phyloP scores from a whole-genome alignment of 1,140 invertebrate species.

The Drepana arcuata region DNA sequence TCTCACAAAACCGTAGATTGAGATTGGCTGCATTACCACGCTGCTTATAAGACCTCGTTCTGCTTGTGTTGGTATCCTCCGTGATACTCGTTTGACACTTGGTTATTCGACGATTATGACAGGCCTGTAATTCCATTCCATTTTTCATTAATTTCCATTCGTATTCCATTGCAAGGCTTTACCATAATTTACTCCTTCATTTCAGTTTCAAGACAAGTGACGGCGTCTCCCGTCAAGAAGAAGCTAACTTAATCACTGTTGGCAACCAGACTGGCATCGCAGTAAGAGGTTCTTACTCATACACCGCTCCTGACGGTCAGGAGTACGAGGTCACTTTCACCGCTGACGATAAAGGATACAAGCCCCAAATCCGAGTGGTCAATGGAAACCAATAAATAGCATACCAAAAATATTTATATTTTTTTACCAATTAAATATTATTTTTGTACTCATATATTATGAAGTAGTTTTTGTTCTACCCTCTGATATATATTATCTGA shows the following conservation, averaged over 20 bases:
- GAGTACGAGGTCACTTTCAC: conserved; percentile 78
- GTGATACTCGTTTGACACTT: too few species aligned
- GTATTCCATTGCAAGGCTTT: too few species aligned
- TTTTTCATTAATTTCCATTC: too few species aligned
- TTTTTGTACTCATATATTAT: too few species aligned
- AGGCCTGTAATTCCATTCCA: too few species aligned
- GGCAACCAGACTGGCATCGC: conserved; percentile 77
- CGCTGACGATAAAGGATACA: conserved; percentile 73
- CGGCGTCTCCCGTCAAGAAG: conserved; percentile 58
- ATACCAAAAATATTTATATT: conserved; percentile 2
- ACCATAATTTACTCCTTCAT: too few species aligned
- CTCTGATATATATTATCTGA: background rate
- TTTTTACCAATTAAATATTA: background rate
- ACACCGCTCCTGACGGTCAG: conserved; percentile 78
- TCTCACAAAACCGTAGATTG: too few species aligned
- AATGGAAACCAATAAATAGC: conserved; percentile 32
- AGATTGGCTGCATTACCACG: too few species aligned
- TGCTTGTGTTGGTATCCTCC: too few species aligned
- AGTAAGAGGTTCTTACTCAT: conserved; percentile 75
- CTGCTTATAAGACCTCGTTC: too few species aligned
- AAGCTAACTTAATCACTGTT: conserved; percentile 54
- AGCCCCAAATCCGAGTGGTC: conserved; percentile 59
- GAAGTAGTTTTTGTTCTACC: conserved; percentile 6
- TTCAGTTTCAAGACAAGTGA: conserved; percentile 67
- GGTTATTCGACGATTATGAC: too few species aligned